These are phyloP conservation scores for Drosophila melanogaster DNA, from an alignment of 1,140 invertebrate genomes.

Conservation along the genomic window DNA sequence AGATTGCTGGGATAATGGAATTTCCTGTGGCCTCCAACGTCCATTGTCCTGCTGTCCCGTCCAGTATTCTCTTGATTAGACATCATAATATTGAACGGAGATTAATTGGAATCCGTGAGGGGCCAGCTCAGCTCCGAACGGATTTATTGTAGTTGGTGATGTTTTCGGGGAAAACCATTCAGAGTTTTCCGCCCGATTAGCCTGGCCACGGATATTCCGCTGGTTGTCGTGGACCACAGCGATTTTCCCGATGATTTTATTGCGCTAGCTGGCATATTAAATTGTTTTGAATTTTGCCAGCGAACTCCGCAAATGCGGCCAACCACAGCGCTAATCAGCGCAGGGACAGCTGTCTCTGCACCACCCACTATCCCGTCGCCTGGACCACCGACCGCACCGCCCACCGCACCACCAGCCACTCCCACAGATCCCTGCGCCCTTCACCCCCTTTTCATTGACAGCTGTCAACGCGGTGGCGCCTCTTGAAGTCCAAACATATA, in stretches of 20 bases:
- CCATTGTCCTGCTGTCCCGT: conserved; percentile 44
- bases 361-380: conserved; percentile 8
- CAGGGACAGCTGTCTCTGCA: conserved; percentile 32
- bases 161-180: conserved; percentile 14
- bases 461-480: conserved; percentile 66
- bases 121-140: not conserved
- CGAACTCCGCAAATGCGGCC: conserved; percentile 35
- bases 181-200: conserved; percentile 38
- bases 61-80: conserved; percentile 49
- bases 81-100: conserved; percentile 57
- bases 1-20: conserved; percentile 31
- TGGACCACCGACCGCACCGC: not conserved
- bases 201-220: conserved; percentile 5
- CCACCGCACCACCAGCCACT: not conserved
- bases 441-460: conserved; percentile 46
- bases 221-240: conserved; percentile 11
- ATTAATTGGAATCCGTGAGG: conserved; percentile 47
- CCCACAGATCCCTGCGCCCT: conserved; percentile 35
- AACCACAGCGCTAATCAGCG: conserved; percentile 43
- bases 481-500: conserved; percentile 49
- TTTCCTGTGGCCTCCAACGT: conserved; percentile 28
- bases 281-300: conserved; percentile 36
- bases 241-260: conserved; percentile 17
- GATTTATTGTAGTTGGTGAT: conserved; percentile 17
- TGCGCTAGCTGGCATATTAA: conserved; percentile 28